These are phyloP conservation scores for Acronicta psi DNA, from an alignment of 2,888 invertebrate genomes.

Conservation along the genomic window DNA sequence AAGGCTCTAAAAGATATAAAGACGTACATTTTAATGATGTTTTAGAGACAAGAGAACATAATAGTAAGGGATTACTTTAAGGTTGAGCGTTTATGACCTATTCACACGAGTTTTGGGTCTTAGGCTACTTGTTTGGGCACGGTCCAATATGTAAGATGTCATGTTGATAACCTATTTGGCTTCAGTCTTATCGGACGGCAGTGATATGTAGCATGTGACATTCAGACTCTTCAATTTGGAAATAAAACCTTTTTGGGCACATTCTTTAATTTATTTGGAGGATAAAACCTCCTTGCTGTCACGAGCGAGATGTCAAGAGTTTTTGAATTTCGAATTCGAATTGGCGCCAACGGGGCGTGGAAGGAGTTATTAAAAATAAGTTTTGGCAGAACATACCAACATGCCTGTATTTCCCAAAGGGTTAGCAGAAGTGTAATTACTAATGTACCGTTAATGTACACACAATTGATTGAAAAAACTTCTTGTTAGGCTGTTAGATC, in stretches of 20 bases:
- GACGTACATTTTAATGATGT: not conserved
- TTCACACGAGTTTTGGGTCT: conserved; percentile 2
- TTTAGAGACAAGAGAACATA: not conserved
- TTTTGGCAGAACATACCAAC: too few species aligned
- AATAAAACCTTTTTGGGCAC: not conserved
- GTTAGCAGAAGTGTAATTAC: too few species aligned
- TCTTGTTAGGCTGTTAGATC: too few species aligned
- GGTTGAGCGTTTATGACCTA: conserved; percentile 3
- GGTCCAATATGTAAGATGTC: conserved; percentile 20
- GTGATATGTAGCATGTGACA: not conserved
- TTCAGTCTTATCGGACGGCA: conserved; percentile 2
- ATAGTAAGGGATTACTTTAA: not conserved
- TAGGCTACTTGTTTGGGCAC: conserved; percentile 5
- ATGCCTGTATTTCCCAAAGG: too few species aligned
- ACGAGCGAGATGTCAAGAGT: not conserved
- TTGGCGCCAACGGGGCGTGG: not conserved
- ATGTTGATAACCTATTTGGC: conserved; percentile 27
- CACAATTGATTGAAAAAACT: too few species aligned
- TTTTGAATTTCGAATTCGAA: not conserved
- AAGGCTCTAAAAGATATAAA: too few species aligned
- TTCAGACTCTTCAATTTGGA: too few species aligned
- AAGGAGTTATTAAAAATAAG: not conserved
- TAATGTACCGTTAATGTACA: too few species aligned
- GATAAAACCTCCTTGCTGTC: not conserved
- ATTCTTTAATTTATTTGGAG: not conserved